Conservation (phyloP, 2,888 invertebrate genomes). For the Sarcophaga caerulescens region DNA sequence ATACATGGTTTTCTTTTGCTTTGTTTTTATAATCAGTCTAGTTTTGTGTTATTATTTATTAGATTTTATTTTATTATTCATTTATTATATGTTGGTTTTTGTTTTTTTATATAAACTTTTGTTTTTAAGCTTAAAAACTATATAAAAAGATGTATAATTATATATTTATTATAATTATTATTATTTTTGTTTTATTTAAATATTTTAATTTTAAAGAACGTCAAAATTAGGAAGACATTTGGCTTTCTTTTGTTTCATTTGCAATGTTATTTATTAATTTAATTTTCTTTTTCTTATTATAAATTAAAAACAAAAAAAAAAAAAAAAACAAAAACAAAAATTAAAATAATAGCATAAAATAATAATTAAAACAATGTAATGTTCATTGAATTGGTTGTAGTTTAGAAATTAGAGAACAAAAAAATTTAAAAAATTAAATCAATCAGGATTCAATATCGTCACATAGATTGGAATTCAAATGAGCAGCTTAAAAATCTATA, state of each 20-base stretch:
- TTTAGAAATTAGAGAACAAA: too few relatives aligned
- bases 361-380: slow-evolving; percentile 6
- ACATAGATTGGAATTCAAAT: too few relatives aligned
- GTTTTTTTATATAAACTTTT: slow-evolving; percentile 42
- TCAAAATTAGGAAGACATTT: slow-evolving; percentile 76
- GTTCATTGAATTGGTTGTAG: too few relatives aligned
- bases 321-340: slow-evolving; percentile 12
- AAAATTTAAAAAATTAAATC: too few relatives aligned
- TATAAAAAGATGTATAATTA: slow-evolving; percentile 63
- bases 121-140: slow-evolving; percentile 67
- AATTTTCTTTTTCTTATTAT: slow-evolving; percentile 47
- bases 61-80: slow-evolving; percentile 44
- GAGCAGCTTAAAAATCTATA: too few relatives aligned
- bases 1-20: slow-evolving; percentile 31
- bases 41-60: slow-evolving; percentile 68
- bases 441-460: too few relatives aligned
- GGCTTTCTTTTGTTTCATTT: slow-evolving; percentile 73
- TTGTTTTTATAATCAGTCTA: slow-evolving; percentile 67
- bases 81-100: slow-evolving; percentile 34
- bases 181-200: slow-evolving; percentile 44
- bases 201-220: slow-evolving; percentile 63
- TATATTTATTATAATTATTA: slow-evolving; percentile 30
- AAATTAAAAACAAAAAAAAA: slow-evolving; percentile 6
- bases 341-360: slow-evolving; percentile 8
- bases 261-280: slow-evolving; percentile 68